Base-by-base conservation (phyloP, 64 coral and sea anemone genomes). In the Pocillopora verrucosa region DNA sequence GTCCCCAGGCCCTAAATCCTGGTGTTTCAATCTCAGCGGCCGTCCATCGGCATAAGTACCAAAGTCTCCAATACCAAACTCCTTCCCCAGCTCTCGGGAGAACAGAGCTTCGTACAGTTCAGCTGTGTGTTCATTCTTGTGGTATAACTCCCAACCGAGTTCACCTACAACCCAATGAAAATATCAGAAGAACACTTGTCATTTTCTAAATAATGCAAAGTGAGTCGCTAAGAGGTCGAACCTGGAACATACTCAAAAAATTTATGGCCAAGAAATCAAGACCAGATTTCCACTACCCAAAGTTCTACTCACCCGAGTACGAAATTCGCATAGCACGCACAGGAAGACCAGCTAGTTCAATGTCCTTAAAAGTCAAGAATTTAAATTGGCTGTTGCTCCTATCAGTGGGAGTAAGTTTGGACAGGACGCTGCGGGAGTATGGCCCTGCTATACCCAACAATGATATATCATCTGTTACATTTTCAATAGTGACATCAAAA, bases 1-100 rank as follows among this genome's bases (percentile, higher is more conserved):
- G 87, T 37, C 96, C 96, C 96, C 96, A 98, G 6, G 96, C 90
- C 58, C 93, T 89, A 80, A 98, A 98, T 19, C 93, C 96, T 87
- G n/a, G n/a, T n/a, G 94, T 98, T 78, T 98, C 96, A 13, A 98
- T 24, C 96, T 90, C 11, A 98, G 73, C 72, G 93, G 93, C 89
- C 3, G 90, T 78, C 96, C 96, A 98, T 88, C n/a, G 26, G 96
- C 96, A 73, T 92, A 98, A 20, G 96, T 98, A 26, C 96, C 96
- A 94, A 98, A 98, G 83, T 98, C 93, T 73, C 93, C 96, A 83
- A 98, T 98, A 5, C 93, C 93, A 84, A 80, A 95, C 80, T 98
- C 93, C 41, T 98, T 98, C 72, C 10, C 96, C 96, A 87, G 96
- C 96, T 20, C 78, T 73, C 73, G n/a, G n/a, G n/a, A n/a, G n/a